phyloP scores from a whole-genome alignment of 2,113 vertebrate genomes.

The Hemiscyllium ocellatum region DNA sequence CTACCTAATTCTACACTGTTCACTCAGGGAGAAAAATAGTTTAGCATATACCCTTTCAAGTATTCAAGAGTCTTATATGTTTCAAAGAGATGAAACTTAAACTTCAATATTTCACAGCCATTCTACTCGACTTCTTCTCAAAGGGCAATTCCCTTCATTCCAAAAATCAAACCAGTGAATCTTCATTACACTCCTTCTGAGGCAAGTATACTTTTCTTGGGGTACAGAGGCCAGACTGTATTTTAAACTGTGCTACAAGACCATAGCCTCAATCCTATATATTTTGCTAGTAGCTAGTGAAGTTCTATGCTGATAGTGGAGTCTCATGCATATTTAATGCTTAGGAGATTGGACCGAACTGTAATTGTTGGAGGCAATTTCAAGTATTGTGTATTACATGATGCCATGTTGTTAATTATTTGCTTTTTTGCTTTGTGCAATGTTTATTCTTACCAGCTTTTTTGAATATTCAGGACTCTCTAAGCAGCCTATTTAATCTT shows the following conservation, averaged over 20 bases:
- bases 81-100: not conserved
- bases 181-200: not conserved
- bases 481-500: not conserved
- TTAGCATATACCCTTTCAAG: not conserved
- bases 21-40: not conserved
- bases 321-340: not conserved
- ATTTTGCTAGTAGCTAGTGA: not conserved
- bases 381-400: not conserved
- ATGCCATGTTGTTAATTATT: not conserved
- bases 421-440: not conserved
- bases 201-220: not conserved
- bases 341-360: not conserved
- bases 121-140: not conserved
- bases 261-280: not conserved
- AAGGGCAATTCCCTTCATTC: not conserved
- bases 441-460: not conserved
- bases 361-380: not conserved
- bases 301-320: not conserved
- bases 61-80: not conserved
- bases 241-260: not conserved
- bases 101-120: not conserved
- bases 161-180: not conserved
- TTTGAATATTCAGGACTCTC: not conserved
- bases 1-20: not conserved
- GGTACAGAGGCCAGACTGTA: not conserved